A percentile compares a stretch with the other conserved stretches of the same genome.
These are phyloP conservation scores for Kradibia gibbosae DNA, from an alignment of 1,140 invertebrate species.

Conservation along the genomic window DNA sequence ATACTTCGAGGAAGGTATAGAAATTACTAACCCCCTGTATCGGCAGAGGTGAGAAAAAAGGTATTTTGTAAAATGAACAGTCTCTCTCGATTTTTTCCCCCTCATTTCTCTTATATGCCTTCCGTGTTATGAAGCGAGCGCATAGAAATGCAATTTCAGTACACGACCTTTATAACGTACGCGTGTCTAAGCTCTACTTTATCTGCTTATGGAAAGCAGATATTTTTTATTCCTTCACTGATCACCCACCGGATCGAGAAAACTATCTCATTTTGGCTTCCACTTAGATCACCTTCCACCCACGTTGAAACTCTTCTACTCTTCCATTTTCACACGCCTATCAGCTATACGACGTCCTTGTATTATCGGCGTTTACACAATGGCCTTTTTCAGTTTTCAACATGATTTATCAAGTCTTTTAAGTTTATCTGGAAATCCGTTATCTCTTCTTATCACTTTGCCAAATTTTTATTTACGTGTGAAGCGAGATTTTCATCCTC, in stretches of 20 bases:
- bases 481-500: slow-evolving; percentile 10
- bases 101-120: slow-evolving; percentile 18
- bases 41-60: not conserved
- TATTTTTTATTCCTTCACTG: slow-evolving; percentile 3
- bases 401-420: slow-evolving; percentile 28
- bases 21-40: not conserved
- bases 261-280: slow-evolving; percentile 13
- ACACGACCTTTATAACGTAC: not conserved
- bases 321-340: not conserved
- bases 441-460: not conserved
- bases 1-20: slow-evolving; percentile 3
- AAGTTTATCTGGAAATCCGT: not conserved
- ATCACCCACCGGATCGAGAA: not conserved
- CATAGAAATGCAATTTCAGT: not conserved
- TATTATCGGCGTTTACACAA: slow-evolving; percentile 24
- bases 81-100: slow-evolving; percentile 6
- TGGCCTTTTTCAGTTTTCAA: not conserved
- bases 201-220: slow-evolving; percentile 17
- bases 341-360: not conserved
- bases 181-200: not conserved
- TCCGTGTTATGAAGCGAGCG: not conserved
- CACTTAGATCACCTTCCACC: no score
- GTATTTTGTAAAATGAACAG: not conserved
- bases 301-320: no score
- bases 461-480: not conserved